These are phyloP conservation scores for Rhyzopertha dominica DNA, from an alignment of 1,140 invertebrate species.

Conservation along the genomic window DNA sequence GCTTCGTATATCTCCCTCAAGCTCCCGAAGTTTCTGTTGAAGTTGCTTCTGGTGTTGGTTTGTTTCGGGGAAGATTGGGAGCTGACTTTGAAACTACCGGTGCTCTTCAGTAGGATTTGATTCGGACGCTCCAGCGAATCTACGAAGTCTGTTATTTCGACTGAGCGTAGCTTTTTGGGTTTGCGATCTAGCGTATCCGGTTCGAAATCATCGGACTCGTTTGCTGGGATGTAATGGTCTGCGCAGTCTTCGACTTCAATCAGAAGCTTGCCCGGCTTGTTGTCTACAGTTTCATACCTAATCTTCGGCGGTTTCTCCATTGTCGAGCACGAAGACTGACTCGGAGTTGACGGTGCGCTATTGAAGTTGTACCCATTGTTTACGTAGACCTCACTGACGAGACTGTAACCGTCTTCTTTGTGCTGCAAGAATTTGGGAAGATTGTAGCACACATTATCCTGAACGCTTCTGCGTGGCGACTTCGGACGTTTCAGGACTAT, in stretches of 20 bases:
- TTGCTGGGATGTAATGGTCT: slow-evolving; percentile 61
- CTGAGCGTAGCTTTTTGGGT: slow-evolving; percentile 39
- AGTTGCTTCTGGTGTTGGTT: slow-evolving; percentile 20
- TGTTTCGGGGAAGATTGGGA: slow-evolving; percentile 4
- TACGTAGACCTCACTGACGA: slow-evolving; percentile 73
- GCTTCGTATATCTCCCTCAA: slow-evolving; percentile 69
- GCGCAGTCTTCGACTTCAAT: slow-evolving; percentile 74
- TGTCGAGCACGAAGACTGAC: slow-evolving; percentile 58
- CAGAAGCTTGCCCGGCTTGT: slow-evolving; percentile 64
- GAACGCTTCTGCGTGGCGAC: slow-evolving; percentile 45
- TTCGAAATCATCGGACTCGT: slow-evolving; percentile 72
- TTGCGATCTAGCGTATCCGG: slow-evolving; percentile 81
- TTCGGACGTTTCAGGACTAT: slow-evolving; percentile 50
- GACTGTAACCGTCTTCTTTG: slow-evolving; percentile 53
- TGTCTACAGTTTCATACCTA: slow-evolving; percentile 51
- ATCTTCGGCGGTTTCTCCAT: slow-evolving; percentile 53
- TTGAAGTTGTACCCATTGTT: slow-evolving; percentile 68
- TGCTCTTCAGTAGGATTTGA: slow-evolving; percentile 53
- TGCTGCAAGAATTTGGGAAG: slow-evolving; percentile 51
- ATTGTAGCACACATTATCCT: slow-evolving; percentile 43
- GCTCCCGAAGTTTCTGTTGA: slow-evolving; percentile 56
- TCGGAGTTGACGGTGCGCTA: slow-evolving; percentile 55
- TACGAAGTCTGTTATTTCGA: slow-evolving; percentile 45
- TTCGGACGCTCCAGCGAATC: slow-evolving; percentile 54
- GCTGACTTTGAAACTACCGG: slow-evolving; percentile 60